Evolutionary conservation across 2,888 invertebrate species (phyloP).

Genomic region (Melipona bicolor): DNA sequence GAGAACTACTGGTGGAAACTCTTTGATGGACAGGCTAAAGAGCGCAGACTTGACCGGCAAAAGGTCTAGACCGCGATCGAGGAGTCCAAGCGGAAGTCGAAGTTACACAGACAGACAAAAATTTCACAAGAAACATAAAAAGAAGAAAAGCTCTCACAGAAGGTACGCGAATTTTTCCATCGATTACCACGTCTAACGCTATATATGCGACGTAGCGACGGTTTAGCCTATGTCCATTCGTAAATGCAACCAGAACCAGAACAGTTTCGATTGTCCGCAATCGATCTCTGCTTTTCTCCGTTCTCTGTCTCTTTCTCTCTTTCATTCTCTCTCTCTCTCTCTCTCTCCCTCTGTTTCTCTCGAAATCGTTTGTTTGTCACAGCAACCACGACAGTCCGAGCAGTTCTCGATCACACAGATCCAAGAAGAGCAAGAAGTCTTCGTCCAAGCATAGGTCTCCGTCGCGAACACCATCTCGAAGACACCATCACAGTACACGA

Average conservation of each 20-base stretch:
- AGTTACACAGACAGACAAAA: constrained; percentile 79
- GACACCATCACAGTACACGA: constrained; percentile 73
- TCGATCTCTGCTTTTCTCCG: no score
- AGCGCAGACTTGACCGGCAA: constrained; percentile 78
- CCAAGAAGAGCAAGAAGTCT: constrained; percentile 81
- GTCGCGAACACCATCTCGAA: constrained; percentile 78
- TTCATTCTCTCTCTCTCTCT: neutral
- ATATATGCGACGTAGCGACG: neutral
- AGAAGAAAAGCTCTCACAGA: constrained; percentile 85
- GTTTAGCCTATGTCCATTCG: neutral
- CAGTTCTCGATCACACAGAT: constrained; percentile 79
- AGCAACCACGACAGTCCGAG: constrained; percentile 79
- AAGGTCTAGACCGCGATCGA: constrained; percentile 77
- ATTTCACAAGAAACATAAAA: constrained; percentile 82
- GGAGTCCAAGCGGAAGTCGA: constrained; percentile 77
- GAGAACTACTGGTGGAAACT: constrained; percentile 61
- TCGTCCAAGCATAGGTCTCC: constrained; percentile 80
- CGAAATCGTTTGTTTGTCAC: constrained; percentile 44
- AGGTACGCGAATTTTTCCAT: constrained; percentile 78
- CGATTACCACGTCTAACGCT: neutral
- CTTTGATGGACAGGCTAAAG: constrained; percentile 79
- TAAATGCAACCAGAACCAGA: neutral
- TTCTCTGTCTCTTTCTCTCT: neutral
- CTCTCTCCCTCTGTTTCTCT: constrained; percentile 4
- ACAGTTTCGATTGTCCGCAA: neutral